Base-by-base conservation (phyloP, 2,797 vertebrate species). In the Eupleurogrammus muticus region DNA sequence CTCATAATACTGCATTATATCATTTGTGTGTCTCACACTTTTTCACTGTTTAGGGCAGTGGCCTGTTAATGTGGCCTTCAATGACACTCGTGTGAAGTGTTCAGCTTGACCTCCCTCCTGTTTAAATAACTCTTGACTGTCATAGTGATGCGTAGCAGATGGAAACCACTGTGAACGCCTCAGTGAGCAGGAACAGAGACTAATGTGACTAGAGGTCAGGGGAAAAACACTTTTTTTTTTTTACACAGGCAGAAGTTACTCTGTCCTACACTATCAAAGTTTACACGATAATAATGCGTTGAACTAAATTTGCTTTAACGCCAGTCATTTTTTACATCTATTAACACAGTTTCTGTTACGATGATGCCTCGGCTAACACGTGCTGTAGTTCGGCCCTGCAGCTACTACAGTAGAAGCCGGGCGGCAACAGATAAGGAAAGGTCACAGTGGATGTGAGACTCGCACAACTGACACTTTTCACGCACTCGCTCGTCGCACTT, bases 1-100 rank as follows among this genome's bases (percentile, higher is more conserved):
- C n/a, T n/a, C n/a, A n/a, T n/a, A n/a, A n/a, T n/a, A n/a, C n/a
- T n/a, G n/a, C n/a, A n/a, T n/a, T n/a, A n/a, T n/a, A n/a, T n/a
- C n/a, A n/a, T 40, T 42, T 42, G 13, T 42, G 14, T 42, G 14
- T 42, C 40, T 44, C 16, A n/a, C 40, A 44, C 9, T 13, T 36
- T 8, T 36, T 23, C 57, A 35, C 44, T 24, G 20, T 60, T 54
- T 14, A 66, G 32, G 12, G 14, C 60, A 35, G 56, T 66, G 63
- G 62, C 80, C 73, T 73, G 50, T 52, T 58, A 65, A 63, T 81
- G 56, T 62, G 81, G 70, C 20, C 63, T 68, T 59, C 20, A 40
- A 24, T 82, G 46, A 71, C 72, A 34, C 55, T 87, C 59, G 57
- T 60, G 66, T 81, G 52, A 81, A 88, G 73, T 77, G 75, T 68